A percentile compares a stretch with the other conserved stretches of the same genome.
These are phyloP conservation scores for Vanessa atalanta DNA, from an alignment of 1,140 invertebrate genomes.

Conservation along the genomic window DNA sequence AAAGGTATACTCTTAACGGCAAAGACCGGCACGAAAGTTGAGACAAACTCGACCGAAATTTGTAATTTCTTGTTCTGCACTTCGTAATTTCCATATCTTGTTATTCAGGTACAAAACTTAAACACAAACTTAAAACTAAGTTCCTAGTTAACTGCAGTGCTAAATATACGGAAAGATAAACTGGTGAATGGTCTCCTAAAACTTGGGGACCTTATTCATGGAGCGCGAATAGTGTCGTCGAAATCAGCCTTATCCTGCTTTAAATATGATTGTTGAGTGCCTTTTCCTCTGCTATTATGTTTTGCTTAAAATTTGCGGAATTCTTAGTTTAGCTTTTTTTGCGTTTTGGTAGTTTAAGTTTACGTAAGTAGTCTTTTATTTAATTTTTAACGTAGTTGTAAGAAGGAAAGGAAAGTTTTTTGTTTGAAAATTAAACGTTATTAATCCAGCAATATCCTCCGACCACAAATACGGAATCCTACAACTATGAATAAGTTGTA, in stretches of 20 bases:
- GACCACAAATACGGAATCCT: too few species aligned
- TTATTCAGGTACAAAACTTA: conserved; percentile 29
- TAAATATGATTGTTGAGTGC: conserved; percentile 19
- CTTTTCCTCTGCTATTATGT: conserved; percentile 12
- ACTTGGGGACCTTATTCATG: conserved; percentile 16
- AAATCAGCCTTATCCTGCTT: conserved; percentile 24
- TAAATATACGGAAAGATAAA: conserved; percentile 34
- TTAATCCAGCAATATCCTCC: too few species aligned
- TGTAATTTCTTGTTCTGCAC: conserved; percentile 23
- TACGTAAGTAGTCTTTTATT: too few species aligned
- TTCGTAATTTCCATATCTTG: conserved; percentile 32
- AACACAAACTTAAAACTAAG: conserved; percentile 25
- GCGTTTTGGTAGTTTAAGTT: too few species aligned
- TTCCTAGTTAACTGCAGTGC: conserved; percentile 28
- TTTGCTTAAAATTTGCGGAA: too few species aligned
- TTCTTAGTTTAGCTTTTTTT: too few species aligned
- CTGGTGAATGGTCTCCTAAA: conserved; percentile 26
- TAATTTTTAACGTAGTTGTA: too few species aligned
- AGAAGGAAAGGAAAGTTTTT: too few species aligned
- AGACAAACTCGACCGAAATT: conserved; percentile 21
- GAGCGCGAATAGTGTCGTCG: conserved; percentile 18
- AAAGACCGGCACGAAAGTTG: conserved; percentile 9
- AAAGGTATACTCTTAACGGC: not conserved
- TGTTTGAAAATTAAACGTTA: too few species aligned
- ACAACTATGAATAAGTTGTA: too few species aligned